These are phyloP conservation scores for Cephalopachus bancanus DNA, from an alignment of 2,797 vertebrate species.

Conservation along the genomic window DNA sequence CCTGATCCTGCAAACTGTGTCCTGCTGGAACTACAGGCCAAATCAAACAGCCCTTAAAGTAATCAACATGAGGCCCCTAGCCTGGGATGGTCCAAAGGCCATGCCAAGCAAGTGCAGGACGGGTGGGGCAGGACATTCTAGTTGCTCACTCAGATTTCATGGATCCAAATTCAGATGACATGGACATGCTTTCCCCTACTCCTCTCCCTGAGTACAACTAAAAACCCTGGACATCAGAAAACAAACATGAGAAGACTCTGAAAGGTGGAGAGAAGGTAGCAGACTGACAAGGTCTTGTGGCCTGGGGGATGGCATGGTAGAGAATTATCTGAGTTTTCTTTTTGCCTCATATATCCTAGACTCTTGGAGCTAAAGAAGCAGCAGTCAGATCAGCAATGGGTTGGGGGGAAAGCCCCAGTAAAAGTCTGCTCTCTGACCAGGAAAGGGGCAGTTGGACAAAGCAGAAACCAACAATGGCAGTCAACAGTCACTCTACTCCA, in stretches of 20 bases:
- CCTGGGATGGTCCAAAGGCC: not conserved
- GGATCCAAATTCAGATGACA: not conserved
- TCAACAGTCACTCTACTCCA: not conserved
- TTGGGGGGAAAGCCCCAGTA: not conserved
- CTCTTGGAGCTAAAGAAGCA: not conserved
- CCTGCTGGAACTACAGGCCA: not conserved
- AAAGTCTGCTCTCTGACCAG: not conserved
- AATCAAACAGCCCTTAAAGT: not conserved
- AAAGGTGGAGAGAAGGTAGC: not conserved
- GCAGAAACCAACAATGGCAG: not conserved
- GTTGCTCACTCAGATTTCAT: not conserved
- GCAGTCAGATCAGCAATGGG: not conserved
- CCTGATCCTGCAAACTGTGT: not conserved
- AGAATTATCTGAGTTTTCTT: not conserved
- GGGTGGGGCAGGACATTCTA: rapidly evolving
- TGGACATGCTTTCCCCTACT: not conserved
- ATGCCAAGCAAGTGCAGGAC: rapidly evolving
- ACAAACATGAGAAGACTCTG: not conserved
- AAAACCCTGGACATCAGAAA: not conserved
- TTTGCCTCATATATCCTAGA: not conserved
- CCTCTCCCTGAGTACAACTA: not conserved
- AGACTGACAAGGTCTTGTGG: not conserved
- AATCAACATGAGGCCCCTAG: not conserved
- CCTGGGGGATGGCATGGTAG: not conserved
- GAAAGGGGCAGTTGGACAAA: not conserved